Conservation (phyloP, 2,113 vertebrate species). For the Mustelus asterias region DNA sequence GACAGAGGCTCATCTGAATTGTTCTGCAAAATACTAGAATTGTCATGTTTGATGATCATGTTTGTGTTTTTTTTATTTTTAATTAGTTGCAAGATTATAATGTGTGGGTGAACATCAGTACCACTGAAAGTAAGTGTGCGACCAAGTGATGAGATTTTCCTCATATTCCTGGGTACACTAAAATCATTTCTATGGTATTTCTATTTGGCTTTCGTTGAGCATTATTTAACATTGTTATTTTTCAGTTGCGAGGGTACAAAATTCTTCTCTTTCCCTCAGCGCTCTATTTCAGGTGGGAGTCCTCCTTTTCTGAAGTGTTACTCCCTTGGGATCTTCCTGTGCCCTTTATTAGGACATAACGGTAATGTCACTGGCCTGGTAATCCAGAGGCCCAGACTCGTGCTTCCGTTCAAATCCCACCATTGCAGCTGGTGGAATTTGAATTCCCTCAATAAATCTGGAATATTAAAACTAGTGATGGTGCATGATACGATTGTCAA, state of each 20-base stretch:
- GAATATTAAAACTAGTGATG: too few species aligned
- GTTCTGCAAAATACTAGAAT: background rate
- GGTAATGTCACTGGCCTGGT: too few species aligned
- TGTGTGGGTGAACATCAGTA: background rate
- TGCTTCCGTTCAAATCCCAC: too few species aligned
- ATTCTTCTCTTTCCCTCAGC: background rate
- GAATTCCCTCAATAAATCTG: too few species aligned
- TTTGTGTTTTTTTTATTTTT: background rate
- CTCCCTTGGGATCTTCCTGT: background rate
- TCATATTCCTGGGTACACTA: background rate
- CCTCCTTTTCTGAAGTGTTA: background rate
- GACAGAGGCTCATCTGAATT: background rate
- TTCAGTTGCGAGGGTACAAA: background rate
- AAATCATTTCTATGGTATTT: background rate
- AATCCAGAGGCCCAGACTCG: too few species aligned
- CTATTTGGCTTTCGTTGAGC: background rate
- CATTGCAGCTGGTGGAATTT: too few species aligned
- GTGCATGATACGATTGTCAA: too few species aligned
- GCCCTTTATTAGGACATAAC: background rate
- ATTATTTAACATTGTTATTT: background rate
- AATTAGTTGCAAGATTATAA: background rate
- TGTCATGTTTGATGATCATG: background rate
- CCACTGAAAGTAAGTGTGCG: background rate
- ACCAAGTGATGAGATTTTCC: background rate
- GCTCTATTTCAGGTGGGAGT: background rate